phyloP scores from a whole-genome alignment of 1,140 invertebrate species.

The Pollicipes pollicipes region DNA sequence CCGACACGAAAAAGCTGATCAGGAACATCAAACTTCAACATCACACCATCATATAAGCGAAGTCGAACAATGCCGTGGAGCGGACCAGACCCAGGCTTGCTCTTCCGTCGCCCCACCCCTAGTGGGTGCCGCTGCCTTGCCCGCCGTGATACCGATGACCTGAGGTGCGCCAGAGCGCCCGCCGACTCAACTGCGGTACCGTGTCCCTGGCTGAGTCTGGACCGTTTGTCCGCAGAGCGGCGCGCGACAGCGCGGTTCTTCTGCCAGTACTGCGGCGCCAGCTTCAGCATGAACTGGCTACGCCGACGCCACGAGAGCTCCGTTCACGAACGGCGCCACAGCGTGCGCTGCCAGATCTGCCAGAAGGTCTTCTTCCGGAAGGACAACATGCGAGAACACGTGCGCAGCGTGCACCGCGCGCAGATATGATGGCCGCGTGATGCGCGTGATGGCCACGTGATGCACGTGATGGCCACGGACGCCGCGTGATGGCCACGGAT shows the following conservation, averaged over 20 bases:
- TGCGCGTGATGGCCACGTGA: no score
- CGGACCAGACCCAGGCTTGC: no score
- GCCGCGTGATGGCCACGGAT: no score
- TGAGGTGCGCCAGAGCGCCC: not conserved
- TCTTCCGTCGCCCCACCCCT: not conserved
- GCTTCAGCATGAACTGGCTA: not conserved
- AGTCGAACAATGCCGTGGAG: no score
- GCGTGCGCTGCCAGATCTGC: not conserved
- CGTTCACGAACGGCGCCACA: not conserved
- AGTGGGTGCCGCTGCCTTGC: not conserved
- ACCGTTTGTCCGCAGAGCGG: not conserved
- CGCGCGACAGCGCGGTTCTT: not conserved
- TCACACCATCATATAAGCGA: no score
- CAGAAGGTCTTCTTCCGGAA: not conserved
- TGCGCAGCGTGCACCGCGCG: not conserved
- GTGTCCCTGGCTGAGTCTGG: no score
- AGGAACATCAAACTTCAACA: no score
- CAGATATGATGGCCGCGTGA: no score
- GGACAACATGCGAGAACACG: not conserved
- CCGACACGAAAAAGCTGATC: no score
- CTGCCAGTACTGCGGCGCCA: not conserved
- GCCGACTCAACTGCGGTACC: no score
- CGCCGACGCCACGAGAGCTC: not conserved
- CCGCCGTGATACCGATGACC: no score
- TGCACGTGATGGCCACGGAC: no score